Percentiles rank a stretch among this genome's conserved stretches.
Evolutionary conservation across 2,888 invertebrate species (phyloP).

Genomic region (Zaprionus obscuricornis): DNA sequence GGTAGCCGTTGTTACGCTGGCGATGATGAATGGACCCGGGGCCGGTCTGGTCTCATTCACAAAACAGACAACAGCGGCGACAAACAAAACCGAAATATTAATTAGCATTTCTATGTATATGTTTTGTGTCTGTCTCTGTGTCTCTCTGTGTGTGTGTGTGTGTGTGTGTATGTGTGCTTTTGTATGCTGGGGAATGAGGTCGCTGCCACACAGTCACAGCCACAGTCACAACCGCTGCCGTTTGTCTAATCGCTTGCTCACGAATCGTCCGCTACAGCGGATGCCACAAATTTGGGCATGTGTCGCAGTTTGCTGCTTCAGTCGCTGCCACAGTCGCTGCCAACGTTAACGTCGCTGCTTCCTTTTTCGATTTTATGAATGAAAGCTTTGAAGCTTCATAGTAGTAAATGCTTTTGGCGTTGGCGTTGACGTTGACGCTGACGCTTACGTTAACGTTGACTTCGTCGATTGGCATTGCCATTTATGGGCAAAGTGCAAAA

Average conservation of each 20-base stretch:
- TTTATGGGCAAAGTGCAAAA: constrained; percentile 73
- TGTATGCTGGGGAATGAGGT: constrained; percentile 35
- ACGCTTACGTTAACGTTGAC: constrained; percentile 2
- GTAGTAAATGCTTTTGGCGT: constrained; percentile 58
- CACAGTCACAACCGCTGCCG: constrained; percentile 25
- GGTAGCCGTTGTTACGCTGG: constrained; percentile 20
- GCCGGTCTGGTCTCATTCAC: constrained; percentile 65
- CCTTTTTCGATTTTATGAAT: constrained; percentile 76
- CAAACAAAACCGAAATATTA: constrained; percentile 75
- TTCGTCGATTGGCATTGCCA: constrained; percentile 65
- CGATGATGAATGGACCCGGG: constrained; percentile 63
- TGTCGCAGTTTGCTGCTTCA: constrained; percentile 43
- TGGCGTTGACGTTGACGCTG: too few species aligned
- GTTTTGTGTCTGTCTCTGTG: constrained; percentile 16
- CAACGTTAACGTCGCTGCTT: constrained; percentile 54
- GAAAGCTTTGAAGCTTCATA: constrained; percentile 58
- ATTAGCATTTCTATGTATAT: constrained; percentile 66
- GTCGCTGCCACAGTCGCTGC: constrained; percentile 7
- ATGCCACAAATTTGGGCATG: constrained; percentile 77
- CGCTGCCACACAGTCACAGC: constrained; percentile 22
- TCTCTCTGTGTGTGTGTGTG: constrained; percentile 20
- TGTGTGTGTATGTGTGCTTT: constrained; percentile 24
- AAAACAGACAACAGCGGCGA: constrained; percentile 51
- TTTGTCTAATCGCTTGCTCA: constrained; percentile 68
- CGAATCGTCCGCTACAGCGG: constrained; percentile 68